Evolutionary conservation across 2,888 invertebrate genomes (phyloP).

Genomic region (Lycocerus yunnanus): DNA sequence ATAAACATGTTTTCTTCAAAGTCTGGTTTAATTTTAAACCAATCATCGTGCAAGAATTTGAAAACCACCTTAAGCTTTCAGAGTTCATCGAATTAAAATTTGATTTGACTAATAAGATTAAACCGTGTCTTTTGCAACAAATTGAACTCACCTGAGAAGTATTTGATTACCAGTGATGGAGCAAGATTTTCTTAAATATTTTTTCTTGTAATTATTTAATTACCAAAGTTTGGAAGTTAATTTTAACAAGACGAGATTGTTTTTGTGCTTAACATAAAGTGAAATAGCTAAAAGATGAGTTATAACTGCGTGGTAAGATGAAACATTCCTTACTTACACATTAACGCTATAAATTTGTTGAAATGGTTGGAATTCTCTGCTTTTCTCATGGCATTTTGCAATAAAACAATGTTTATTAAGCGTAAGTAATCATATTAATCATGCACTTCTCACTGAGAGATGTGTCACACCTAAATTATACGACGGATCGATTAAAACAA

Average conservation of each 20-base stretch:
- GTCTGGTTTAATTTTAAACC: slow-evolving; percentile 25
- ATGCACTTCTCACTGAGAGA: slow-evolving; percentile 10
- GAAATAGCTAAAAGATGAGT: slow-evolving; percentile 30
- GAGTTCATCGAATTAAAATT: slow-evolving; percentile 11
- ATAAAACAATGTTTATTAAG: slow-evolving; percentile 30
- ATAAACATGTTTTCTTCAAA: slow-evolving; percentile 26
- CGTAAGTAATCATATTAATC: slow-evolving; percentile 24
- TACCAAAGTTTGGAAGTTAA: slow-evolving; percentile 10
- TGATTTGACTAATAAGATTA: slow-evolving; percentile 11
- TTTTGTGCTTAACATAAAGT: slow-evolving; percentile 21
- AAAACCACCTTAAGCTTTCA: slow-evolving; percentile 9
- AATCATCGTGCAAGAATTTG: slow-evolving; percentile 19
- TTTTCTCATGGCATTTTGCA: slow-evolving; percentile 19
- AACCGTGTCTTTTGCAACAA: neutral
- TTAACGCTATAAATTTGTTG: slow-evolving; percentile 25
- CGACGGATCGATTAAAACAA: neutral
- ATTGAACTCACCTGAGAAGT: neutral
- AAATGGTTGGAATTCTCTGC: slow-evolving; percentile 25
- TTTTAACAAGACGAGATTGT: slow-evolving; percentile 9
- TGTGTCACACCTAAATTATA: slow-evolving; percentile 3
- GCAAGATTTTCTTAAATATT: neutral
- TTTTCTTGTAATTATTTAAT: neutral
- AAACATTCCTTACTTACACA: slow-evolving; percentile 33
- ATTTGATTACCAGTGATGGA: neutral
- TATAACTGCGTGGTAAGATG: slow-evolving; percentile 32